Conservation (phyloP, 2,888 invertebrate genomes). For the Chrysodeixis includens region DNA sequence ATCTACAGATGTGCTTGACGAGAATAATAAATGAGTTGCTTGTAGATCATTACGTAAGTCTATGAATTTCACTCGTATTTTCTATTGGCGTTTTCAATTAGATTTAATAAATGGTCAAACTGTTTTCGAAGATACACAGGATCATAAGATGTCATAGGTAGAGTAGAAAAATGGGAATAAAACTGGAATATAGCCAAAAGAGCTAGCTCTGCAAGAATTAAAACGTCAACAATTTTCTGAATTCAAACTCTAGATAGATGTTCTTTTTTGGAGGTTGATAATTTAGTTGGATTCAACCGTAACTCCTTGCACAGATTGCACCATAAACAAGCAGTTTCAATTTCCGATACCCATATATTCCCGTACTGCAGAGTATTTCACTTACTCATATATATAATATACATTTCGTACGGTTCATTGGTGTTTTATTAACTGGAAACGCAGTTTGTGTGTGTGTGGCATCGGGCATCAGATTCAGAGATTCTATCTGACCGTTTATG, state of each 20-base stretch:
- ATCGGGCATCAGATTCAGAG: slow-evolving; percentile 57
- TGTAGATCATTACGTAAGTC: neutral
- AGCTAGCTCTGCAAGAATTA: neutral
- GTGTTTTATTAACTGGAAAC: slow-evolving; percentile 83
- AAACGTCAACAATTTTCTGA: neutral
- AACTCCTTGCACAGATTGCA: slow-evolving; percentile 43
- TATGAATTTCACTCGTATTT: neutral
- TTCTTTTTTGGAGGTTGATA: slow-evolving; percentile 10
- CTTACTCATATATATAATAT: slow-evolving; percentile 70
- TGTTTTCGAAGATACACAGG: too few relatives aligned
- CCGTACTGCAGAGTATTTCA: slow-evolving; percentile 52
- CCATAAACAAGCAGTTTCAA: slow-evolving; percentile 63
- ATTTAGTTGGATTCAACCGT: slow-evolving; percentile 1
- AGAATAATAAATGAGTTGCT: neutral
- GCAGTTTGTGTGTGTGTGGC: slow-evolving; percentile 58
- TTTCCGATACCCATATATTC: slow-evolving; percentile 65
- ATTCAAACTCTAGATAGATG: slow-evolving; percentile 3
- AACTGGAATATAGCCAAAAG: too few relatives aligned
- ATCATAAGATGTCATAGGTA: too few relatives aligned
- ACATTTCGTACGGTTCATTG: slow-evolving; percentile 80
- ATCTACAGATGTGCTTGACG: neutral
- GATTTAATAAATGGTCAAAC: neutral
- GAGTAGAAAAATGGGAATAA: too few relatives aligned
- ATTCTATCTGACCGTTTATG: slow-evolving; percentile 58
- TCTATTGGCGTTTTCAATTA: neutral